phyloP scores from a whole-genome alignment of 2,797 vertebrate species.

The Graptemys geographica region DNA sequence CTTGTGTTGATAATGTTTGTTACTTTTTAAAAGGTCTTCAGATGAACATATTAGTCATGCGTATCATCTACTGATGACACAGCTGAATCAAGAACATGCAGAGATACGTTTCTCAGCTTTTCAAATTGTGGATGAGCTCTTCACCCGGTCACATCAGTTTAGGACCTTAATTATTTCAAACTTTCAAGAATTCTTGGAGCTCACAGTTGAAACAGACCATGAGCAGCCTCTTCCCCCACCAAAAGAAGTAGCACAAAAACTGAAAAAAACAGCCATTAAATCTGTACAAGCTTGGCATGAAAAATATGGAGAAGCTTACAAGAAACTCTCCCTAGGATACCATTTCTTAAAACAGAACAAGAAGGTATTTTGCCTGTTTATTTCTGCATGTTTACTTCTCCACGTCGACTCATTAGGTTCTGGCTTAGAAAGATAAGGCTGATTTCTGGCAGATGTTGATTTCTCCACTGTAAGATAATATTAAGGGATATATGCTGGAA shows the following conservation, averaged over 20 bases:
- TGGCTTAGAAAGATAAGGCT: background rate
- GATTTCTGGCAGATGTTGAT: fast-evolving
- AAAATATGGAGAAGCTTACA: constrained; percentile 90
- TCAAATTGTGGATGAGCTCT: constrained; percentile 87
- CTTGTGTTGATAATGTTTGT: fast-evolving
- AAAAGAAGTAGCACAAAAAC: constrained; percentile 87
- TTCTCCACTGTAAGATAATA: background rate
- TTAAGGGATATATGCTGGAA: background rate
- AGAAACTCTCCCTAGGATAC: constrained; percentile 93
- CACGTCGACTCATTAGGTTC: fast-evolving
- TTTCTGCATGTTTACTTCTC: background rate
- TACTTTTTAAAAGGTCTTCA: constrained; percentile 82
- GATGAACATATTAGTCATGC: constrained; percentile 85
- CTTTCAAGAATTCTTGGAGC: constrained; percentile 93
- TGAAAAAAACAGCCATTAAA: constrained; percentile 84
- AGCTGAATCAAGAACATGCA: constrained; percentile 88
- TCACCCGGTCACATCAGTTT: constrained; percentile 91
- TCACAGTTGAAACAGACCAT: constrained; percentile 90
- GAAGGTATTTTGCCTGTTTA: constrained; percentile 82
- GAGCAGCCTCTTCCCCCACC: constrained; percentile 93
- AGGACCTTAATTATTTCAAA: constrained; percentile 86
- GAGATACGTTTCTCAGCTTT: constrained; percentile 93
- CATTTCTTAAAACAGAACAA: constrained; percentile 92
- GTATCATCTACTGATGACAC: constrained; percentile 88
- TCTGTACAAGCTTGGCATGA: constrained; percentile 89